Percentiles rank a stretch among this genome's conserved stretches.
phyloP scores from a whole-genome alignment of 1,140 invertebrate genomes.

The Pomacea maculata region DNA sequence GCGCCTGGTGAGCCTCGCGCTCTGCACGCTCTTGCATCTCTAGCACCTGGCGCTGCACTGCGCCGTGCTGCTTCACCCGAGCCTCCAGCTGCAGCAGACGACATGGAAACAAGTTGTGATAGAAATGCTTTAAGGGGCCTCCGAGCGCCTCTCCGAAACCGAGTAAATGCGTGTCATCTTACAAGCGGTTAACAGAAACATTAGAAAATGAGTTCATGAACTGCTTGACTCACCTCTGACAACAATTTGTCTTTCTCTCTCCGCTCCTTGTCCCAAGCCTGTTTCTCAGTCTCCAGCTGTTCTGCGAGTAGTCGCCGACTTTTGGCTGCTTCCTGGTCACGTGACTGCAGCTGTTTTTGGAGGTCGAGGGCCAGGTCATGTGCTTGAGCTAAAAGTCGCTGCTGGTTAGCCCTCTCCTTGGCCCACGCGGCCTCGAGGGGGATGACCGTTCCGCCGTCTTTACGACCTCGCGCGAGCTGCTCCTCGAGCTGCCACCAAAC shows the following conservation, averaged over 20 bases:
- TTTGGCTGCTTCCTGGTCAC: conserved; percentile 45
- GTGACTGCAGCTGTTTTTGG: conserved; percentile 48
- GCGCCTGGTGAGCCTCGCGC: conserved; percentile 43
- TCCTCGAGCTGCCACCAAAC: conserved; percentile 67
- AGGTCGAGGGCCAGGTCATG: conserved; percentile 89
- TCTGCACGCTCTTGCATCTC: conserved; percentile 40
- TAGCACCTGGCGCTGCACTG: conserved; percentile 40
- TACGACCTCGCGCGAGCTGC: conserved; percentile 58
- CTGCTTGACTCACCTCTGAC: conserved; percentile 18
- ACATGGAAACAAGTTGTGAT: neutral
- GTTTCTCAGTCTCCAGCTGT: conserved; percentile 41
- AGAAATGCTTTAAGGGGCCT: neutral
- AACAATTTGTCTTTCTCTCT: conserved; percentile 42
- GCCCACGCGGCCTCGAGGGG: conserved; percentile 94
- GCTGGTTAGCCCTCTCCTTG: conserved; percentile 92
- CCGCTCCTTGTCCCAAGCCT: conserved; percentile 31
- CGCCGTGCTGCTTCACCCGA: conserved; percentile 24
- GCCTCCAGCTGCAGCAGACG: conserved; percentile 37
- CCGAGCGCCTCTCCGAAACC: no score
- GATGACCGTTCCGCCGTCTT: conserved; percentile 80
- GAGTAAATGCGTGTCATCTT: no score
- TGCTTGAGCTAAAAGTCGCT: conserved; percentile 87
- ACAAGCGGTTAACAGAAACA: no score
- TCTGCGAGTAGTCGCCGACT: conserved; percentile 46
- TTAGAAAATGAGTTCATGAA: no score